These are phyloP conservation scores for Anoura caudifer DNA, from an alignment of 2,113 vertebrate genomes.

Conservation along the genomic window DNA sequence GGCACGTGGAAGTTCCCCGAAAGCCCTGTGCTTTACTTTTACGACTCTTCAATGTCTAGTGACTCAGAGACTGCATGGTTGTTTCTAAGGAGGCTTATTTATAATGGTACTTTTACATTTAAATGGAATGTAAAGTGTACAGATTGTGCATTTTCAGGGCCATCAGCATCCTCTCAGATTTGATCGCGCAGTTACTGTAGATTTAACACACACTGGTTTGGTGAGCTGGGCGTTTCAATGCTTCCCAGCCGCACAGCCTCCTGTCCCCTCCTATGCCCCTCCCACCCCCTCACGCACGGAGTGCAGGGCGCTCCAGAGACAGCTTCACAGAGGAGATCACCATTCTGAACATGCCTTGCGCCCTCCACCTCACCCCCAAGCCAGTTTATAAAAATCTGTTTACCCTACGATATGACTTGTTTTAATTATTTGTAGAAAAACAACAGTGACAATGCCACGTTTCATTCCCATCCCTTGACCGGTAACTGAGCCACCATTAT, in stretches of 20 bases:
- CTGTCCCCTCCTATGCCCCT: not conserved
- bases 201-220: not conserved
- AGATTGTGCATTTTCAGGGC: not conserved
- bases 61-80: not conserved
- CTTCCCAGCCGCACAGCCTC: not conserved
- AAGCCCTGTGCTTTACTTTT: not conserved
- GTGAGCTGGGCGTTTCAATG: not conserved
- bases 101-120: not conserved
- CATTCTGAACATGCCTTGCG: not conserved
- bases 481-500: not conserved
- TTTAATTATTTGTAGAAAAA: constrained; percentile 15
- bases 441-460: not conserved
- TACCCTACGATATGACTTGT: not conserved
- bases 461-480: not conserved
- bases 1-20: not conserved
- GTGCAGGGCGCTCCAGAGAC: not conserved
- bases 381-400: not conserved
- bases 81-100: constrained; percentile 8
- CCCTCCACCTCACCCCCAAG: rapidly evolving
- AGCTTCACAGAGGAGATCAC: not conserved
- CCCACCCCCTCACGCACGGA: not conserved
- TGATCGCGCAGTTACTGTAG: not conserved
- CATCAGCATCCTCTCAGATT: not conserved
- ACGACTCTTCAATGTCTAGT: not conserved
- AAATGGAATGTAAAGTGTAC: not conserved